phyloP scores from a whole-genome alignment of 2,113 vertebrate genomes.

The Heptranchias perlo region DNA sequence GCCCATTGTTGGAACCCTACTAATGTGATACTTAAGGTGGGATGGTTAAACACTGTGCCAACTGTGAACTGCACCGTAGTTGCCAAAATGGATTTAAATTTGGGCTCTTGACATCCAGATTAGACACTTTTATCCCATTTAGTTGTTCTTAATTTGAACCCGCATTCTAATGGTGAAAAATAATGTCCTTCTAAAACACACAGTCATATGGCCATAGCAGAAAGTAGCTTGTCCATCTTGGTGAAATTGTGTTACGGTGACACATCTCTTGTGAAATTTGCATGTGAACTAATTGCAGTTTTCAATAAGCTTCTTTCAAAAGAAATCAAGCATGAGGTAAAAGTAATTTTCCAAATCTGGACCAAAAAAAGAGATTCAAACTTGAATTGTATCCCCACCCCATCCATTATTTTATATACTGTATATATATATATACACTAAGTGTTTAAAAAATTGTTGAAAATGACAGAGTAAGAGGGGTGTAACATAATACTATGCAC shows the following conservation, averaged over 20 bases:
- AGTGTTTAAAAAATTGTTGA: background rate
- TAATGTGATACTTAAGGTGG: background rate
- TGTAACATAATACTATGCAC: background rate
- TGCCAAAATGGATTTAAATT: background rate
- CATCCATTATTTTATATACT: background rate
- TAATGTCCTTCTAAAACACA: background rate
- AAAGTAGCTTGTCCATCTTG: background rate
- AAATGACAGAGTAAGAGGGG: background rate
- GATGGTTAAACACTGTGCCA: background rate
- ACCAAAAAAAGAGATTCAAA: background rate
- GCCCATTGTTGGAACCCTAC: background rate
- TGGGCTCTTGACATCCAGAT: background rate
- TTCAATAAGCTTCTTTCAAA: background rate
- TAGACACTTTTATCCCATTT: background rate
- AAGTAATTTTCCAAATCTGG: background rate
- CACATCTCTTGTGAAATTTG: background rate
- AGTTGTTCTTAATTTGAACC: background rate
- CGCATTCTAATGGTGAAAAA: background rate
- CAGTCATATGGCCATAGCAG: background rate
- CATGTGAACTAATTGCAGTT: background rate
- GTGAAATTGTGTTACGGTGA: background rate
- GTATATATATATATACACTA: background rate
- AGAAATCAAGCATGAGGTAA: background rate
- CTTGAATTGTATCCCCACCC: background rate
- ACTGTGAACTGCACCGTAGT: background rate